Conservation (phyloP, 2,797 vertebrate species). For the Malurus splendens region DNA sequence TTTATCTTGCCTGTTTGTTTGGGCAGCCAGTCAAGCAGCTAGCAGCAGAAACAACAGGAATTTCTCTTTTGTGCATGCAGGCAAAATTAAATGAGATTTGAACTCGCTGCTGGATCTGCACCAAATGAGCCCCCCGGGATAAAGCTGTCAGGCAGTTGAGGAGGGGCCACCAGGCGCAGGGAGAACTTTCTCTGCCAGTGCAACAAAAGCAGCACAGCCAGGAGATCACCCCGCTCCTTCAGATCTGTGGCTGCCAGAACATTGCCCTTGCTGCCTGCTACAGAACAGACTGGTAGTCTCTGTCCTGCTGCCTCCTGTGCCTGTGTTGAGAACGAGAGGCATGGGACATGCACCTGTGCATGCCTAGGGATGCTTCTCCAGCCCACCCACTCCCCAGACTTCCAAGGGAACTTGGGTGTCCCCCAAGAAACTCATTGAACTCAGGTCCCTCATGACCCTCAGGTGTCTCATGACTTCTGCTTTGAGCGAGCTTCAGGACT, state of each 20-base stretch:
- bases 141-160: not conserved
- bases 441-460: not conserved
- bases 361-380: not conserved
- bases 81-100: slow-evolving; percentile 41
- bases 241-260: not conserved
- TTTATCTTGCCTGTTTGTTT: slow-evolving; percentile 39
- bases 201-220: accelerated
- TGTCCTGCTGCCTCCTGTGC: not conserved
- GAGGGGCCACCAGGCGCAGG: not conserved
- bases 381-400: accelerated
- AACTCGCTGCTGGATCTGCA: slow-evolving; percentile 9
- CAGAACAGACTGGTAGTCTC: not conserved
- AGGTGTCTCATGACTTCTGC: not conserved
- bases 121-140: slow-evolving; percentile 10
- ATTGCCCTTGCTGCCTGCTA: not conserved
- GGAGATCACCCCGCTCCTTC: accelerated
- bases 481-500: not conserved
- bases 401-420: not conserved
- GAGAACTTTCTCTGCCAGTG: not conserved
- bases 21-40: slow-evolving; percentile 33
- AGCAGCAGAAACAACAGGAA: slow-evolving; percentile 14
- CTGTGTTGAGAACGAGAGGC: accelerated
- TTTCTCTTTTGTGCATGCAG: not conserved
- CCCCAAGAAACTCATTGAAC: not conserved
- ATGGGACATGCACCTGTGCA: accelerated